These are phyloP conservation scores for Furcula furcula DNA, from an alignment of 2,888 invertebrate genomes.

Conservation along the genomic window DNA sequence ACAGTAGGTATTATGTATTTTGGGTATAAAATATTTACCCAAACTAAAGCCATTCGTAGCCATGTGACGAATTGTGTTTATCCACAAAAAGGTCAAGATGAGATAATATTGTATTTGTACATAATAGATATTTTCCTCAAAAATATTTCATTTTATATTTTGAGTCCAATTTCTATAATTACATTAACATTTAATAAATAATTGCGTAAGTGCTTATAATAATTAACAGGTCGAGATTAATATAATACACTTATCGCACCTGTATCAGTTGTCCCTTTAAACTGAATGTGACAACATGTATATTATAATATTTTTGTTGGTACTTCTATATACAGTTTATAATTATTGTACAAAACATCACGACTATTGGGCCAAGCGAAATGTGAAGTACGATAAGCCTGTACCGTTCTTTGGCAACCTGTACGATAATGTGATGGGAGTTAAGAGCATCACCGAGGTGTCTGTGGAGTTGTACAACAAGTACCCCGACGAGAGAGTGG, in stretches of 20 bases:
- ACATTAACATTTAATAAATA: no score
- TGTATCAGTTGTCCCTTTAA: not conserved
- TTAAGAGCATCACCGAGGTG: conserved; percentile 40
- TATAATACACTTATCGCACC: no score
- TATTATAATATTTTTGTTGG: conserved; percentile 17
- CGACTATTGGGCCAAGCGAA: conserved; percentile 52
- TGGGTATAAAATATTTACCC: no score
- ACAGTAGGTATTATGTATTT: no score
- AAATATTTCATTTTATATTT: no score
- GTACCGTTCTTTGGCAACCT: conserved; percentile 54
- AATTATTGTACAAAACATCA: conserved; percentile 47
- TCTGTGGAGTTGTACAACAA: conserved; percentile 46
- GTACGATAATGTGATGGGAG: conserved; percentile 37
- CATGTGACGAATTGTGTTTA: no score
- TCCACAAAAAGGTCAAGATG: no score
- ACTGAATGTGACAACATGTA: conserved; percentile 23
- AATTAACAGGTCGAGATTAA: no score
- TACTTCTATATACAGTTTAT: conserved; percentile 34
- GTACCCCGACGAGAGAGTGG: conserved; percentile 54
- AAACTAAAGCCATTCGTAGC: no score
- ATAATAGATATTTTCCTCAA: no score
- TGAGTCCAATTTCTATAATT: no score
- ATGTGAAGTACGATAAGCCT: conserved; percentile 51
- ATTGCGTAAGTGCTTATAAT: conserved; percentile 7
- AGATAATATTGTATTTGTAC: no score